phyloP scores from a whole-genome alignment of 2,113 vertebrate genomes.

The Dicentrarchus labrax region DNA sequence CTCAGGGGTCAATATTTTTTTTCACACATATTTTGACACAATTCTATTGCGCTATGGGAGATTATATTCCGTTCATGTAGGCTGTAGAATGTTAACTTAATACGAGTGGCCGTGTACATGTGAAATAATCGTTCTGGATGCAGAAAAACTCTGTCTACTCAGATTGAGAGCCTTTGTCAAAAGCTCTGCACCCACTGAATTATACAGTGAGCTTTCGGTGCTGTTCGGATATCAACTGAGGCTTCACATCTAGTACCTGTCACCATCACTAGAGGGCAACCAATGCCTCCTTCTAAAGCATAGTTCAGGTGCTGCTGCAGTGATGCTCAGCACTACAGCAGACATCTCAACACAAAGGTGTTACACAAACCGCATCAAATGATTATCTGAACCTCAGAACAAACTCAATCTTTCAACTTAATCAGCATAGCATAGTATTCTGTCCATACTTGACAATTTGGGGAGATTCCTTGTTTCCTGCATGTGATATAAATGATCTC shows the following conservation, averaged over 20 bases:
- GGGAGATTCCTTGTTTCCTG: not conserved
- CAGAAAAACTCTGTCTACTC: not conserved
- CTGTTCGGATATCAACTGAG: slow-evolving; percentile 4
- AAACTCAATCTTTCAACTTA: not conserved
- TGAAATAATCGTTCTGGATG: slow-evolving; percentile 5
- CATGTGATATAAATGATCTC: slow-evolving; percentile 24
- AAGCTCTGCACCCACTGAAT: slow-evolving; percentile 34
- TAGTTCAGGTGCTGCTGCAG: slow-evolving; percentile 57
- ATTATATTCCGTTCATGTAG: not conserved
- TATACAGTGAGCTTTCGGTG: slow-evolving; percentile 12
- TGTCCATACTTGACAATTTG: not conserved
- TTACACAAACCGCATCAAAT: slow-evolving; percentile 36
- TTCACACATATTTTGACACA: not conserved
- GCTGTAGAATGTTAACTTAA: not conserved
- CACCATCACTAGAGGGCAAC: slow-evolving; percentile 70
- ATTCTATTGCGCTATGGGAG: not conserved
- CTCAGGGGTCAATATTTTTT: slow-evolving; percentile 43
- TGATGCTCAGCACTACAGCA: slow-evolving; percentile 57
- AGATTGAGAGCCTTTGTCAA: slow-evolving; percentile 14
- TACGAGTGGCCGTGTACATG: not conserved
- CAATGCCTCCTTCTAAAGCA: slow-evolving; percentile 27
- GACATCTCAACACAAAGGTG: slow-evolving; percentile 38
- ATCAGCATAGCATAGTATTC: not conserved
- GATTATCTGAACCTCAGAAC: slow-evolving; percentile 24
- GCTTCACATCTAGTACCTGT: slow-evolving; percentile 6